A percentile compares a stretch with the other conserved stretches of the same genome.
These are phyloP conservation scores for Scortum barcoo DNA, from an alignment of 2,113 vertebrate species.

Conservation along the genomic window DNA sequence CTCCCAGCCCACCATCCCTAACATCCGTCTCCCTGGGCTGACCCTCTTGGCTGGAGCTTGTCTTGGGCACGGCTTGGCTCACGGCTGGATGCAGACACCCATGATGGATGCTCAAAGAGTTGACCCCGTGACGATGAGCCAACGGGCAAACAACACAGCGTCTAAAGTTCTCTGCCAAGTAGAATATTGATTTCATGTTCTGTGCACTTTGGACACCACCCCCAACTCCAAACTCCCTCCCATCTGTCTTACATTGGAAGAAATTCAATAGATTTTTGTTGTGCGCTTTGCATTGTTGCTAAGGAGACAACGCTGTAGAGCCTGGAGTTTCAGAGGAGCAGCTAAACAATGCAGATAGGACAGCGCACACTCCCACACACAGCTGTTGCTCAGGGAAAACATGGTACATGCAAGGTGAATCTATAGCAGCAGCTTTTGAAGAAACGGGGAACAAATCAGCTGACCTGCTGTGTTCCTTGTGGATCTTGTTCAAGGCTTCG, in stretches of 20 bases:
- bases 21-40: conserved; percentile 43
- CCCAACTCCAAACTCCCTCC: conserved; percentile 2
- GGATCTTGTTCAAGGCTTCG: conserved; percentile 44
- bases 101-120: conserved; percentile 82
- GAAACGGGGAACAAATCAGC: conserved; percentile 52
- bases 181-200: conserved; percentile 85
- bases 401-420: conserved; percentile 49
- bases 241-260: conserved; percentile 68
- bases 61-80: conserved; percentile 68
- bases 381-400: conserved; percentile 69
- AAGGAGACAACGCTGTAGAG: conserved; percentile 75
- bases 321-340: conserved; percentile 60
- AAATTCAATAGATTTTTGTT: conserved; percentile 76
- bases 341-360: conserved; percentile 71
- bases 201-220: conserved; percentile 66
- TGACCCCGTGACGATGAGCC: conserved; percentile 77
- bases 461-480: conserved; percentile 58
- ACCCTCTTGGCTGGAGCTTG: conserved; percentile 63
- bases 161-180: conserved; percentile 83
- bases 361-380: conserved; percentile 69
- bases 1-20: not conserved
- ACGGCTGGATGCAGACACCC: conserved; percentile 58
- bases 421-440: conserved; percentile 48
- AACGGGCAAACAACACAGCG: conserved; percentile 75
- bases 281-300: conserved; percentile 77